A percentile compares a stretch with the other conserved stretches of the same genome.
Conservation (phyloP, 2,888 invertebrate species). For the Cepaea hortensis region DNA sequence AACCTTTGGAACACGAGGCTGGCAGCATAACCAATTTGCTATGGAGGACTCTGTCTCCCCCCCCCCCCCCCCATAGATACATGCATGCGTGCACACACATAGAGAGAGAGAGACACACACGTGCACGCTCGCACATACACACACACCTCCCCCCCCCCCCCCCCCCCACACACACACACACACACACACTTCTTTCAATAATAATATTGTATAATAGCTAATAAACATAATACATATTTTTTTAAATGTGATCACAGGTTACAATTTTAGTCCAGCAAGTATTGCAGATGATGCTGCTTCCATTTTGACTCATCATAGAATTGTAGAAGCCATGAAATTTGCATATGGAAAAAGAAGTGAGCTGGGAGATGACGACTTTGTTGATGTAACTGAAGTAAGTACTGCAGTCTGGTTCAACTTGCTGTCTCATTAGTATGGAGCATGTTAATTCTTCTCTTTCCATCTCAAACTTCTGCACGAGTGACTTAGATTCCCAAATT, state of each 20-base stretch:
- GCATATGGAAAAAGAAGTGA: slow-evolving; percentile 89
- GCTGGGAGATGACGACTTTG: slow-evolving; percentile 87
- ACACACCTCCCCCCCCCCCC: no score
- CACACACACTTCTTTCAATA: no score
- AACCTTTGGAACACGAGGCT: no score
- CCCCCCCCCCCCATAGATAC: background rate
- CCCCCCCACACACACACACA: no score
- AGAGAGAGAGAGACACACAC: background rate
- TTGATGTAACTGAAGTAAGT: slow-evolving; percentile 52
- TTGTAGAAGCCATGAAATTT: slow-evolving; percentile 92
- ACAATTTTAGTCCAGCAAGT: slow-evolving; percentile 58
- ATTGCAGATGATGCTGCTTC: slow-evolving; percentile 55
- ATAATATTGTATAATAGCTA: no score
- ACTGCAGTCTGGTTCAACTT: background rate
- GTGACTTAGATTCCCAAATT: no score
- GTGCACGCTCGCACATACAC: no score
- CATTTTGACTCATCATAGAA: slow-evolving; percentile 84
- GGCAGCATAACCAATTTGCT: no score
- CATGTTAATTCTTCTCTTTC: no score
- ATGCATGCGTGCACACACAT: background rate
- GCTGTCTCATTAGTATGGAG: no score
- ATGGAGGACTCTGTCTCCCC: background rate
- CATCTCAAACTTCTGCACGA: no score
- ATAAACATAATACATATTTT: background rate
- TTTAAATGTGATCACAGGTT: slow-evolving; percentile 57